These are phyloP conservation scores for Pissodes strobi DNA, from an alignment of 1,140 invertebrate genomes.

Conservation along the genomic window DNA sequence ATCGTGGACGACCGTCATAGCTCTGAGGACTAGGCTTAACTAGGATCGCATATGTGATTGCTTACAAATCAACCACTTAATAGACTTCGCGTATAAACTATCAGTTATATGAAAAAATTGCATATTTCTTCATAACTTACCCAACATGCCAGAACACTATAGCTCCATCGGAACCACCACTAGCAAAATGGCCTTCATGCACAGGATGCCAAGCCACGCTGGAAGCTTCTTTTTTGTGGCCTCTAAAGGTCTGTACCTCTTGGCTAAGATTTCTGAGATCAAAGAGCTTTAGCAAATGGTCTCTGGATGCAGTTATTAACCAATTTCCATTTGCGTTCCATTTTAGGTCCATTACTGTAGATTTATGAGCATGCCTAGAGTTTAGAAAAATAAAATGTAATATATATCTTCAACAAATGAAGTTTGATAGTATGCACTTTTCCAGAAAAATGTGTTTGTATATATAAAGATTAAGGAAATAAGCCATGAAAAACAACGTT, in stretches of 20 bases:
- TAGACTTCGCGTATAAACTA: too few species aligned
- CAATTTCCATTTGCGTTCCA: conserved; percentile 99
- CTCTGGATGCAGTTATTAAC: conserved; percentile 97
- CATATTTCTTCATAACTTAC: conserved; percentile 58
- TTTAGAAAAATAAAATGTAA: too few species aligned
- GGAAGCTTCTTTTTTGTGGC: conserved; percentile 98
- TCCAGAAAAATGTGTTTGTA: too few species aligned
- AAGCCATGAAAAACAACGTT: too few species aligned
- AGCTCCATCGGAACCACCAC: conserved; percentile 95
- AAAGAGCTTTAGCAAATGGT: conserved; percentile 97
- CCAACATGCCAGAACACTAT: conserved; percentile 99
- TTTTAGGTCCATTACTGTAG: conserved; percentile 97
- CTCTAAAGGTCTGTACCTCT: conserved; percentile 95
- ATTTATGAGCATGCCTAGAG: conserved; percentile 97
- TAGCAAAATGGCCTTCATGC: conserved; percentile 94
- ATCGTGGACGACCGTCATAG: too few species aligned
- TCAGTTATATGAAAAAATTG: conserved; percentile 3
- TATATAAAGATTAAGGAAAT: too few species aligned
- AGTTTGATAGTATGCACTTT: too few species aligned
- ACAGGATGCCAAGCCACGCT: conserved; percentile 97
- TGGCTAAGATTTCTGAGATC: conserved; percentile 93
- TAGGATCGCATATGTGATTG: too few species aligned
- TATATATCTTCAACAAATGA: too few species aligned
- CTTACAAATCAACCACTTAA: too few species aligned
- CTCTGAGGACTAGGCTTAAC: too few species aligned